Base-by-base conservation (phyloP, 1,140 invertebrate genomes). In the Pogonognathellus flavescens region DNA sequence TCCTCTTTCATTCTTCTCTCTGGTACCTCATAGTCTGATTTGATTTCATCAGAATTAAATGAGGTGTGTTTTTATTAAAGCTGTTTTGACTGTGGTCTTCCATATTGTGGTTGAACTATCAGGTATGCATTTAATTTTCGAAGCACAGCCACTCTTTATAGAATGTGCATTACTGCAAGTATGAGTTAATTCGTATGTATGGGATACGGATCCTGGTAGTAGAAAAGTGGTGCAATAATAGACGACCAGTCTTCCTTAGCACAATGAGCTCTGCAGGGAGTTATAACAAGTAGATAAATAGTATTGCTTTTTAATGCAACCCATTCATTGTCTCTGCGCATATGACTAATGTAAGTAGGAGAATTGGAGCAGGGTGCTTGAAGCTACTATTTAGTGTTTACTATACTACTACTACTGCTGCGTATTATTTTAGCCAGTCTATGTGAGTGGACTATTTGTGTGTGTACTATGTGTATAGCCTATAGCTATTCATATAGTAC, bases 51-150 rank as follows among this genome's bases (percentile, higher is more conserved):
- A 18, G 70, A 76, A 50, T 76, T 76, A 76, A 76, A 76, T 76
- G 70, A 76, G 9, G 13, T 31, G 1, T 50, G 70, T 76, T 76
- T 76, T 76, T 76, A 76, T 76, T 76, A 18, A 31, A 41, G 70
- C 25, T 76, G 70, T 31, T 50, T n/a, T 5, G n/a, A 18, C 60
- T 18, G 14, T 31, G 25, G 25, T 50, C 18, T 49, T 16, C n/a
- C n/a, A 41, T 1, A 6, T 41, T 41, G 31, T 41, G 31, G 31
- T 41, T 41, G 31, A 41, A 25, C 14, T 9, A 10, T 11, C 60
- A 22, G 20, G 1, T 20, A 31, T 14, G 14, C 22, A 25, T 2
- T 14, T 13, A 13, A 13, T 6, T n/a, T 59, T 13, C 10, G 55
- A 1, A 59, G 7, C 13, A 16, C 18, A n/a, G 18, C 16, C 14